These are phyloP conservation scores for Holacanthella duospinosa DNA, from an alignment of 2,888 invertebrate species.

Conservation along the genomic window DNA sequence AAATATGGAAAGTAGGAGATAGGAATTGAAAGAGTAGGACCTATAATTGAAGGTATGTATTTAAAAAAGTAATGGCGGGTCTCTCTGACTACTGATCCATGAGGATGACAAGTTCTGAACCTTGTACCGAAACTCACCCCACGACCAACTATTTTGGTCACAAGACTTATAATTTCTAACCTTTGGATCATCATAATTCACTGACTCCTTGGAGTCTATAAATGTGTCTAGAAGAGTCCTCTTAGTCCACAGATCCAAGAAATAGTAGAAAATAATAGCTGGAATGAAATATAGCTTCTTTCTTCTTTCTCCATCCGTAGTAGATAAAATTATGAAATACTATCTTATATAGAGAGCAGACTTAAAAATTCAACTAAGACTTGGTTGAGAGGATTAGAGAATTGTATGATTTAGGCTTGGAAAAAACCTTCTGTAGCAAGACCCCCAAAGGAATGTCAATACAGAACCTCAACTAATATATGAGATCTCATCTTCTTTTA, in stretches of 20 bases:
- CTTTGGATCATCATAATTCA: not conserved
- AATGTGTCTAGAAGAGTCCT: not conserved
- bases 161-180: not conserved
- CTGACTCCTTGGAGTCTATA: not conserved
- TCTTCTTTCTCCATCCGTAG: not conserved
- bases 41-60: too few species aligned
- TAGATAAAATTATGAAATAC: not conserved
- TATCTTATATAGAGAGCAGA: not conserved
- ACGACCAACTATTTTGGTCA: not conserved
- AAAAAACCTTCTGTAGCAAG: too few species aligned
- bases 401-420: too few species aligned
- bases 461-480: too few species aligned
- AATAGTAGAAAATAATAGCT: constrained; percentile 2
- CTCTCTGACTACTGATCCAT: not conserved
- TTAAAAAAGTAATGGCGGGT: too few species aligned
- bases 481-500: not conserved
- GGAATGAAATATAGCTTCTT: not conserved
- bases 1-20: too few species aligned
- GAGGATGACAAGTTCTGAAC: not conserved
- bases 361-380: too few species aligned
- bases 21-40: too few species aligned
- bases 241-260: not conserved
- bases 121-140: not conserved
- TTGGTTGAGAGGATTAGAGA: too few species aligned
- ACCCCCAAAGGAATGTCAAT: too few species aligned